phyloP scores from a whole-genome alignment of 2,888 invertebrate genomes.

The Pheosia gnoma region DNA sequence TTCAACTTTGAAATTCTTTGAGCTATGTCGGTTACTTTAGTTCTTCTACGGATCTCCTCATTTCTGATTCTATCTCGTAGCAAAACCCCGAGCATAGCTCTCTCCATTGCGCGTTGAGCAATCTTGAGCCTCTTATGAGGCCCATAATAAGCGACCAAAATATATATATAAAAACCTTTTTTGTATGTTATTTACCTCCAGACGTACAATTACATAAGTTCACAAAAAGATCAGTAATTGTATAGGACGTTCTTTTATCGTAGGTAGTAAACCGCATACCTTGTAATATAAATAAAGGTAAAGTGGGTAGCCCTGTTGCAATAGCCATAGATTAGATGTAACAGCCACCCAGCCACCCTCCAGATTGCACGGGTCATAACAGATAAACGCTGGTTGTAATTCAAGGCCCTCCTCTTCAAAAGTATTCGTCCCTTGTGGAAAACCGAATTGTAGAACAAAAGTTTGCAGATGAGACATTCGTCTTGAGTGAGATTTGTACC shows the following conservation, averaged over 20 bases:
- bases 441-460: conserved; percentile 37
- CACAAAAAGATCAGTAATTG: not conserved
- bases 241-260: not conserved
- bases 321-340: conserved; percentile 57
- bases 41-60: too few species aligned
- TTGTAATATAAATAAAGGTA: conserved; percentile 30
- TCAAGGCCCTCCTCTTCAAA: conserved; percentile 53
- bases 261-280: not conserved
- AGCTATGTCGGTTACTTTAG: too few species aligned
- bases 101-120: too few species aligned
- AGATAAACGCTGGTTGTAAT: conserved; percentile 72
- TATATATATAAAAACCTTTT: too few species aligned
- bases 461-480: conserved; percentile 14
- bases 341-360: conserved; percentile 48
- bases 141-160: too few species aligned
- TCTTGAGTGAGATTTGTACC: not conserved
- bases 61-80: too few species aligned
- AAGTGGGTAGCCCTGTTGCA: conserved; percentile 43
- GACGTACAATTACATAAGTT: not conserved
- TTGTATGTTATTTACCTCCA: too few species aligned
- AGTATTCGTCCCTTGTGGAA: conserved; percentile 55
- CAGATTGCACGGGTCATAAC: conserved; percentile 75
- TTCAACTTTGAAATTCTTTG: too few species aligned
- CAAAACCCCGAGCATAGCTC: too few species aligned
- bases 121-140: too few species aligned